Conservation (phyloP, 2,113 vertebrate genomes). For the Tapirus terrestris region DNA sequence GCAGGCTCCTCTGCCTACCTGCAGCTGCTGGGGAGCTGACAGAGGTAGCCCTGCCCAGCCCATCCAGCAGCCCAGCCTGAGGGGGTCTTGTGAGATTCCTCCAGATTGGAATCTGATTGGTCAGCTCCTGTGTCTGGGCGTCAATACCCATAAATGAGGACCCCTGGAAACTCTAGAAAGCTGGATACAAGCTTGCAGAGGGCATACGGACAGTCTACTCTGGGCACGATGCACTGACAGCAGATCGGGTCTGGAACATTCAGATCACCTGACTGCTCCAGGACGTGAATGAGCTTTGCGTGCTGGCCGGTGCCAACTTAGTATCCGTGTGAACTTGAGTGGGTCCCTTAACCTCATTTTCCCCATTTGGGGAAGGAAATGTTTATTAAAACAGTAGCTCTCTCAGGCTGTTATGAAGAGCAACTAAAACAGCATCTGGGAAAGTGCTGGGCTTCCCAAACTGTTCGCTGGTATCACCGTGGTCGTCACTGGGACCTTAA, state of each 20-base stretch:
- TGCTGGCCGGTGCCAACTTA: background rate
- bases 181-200: background rate
- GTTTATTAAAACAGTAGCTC: background rate
- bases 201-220: too few relatives aligned
- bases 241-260: background rate
- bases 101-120: background rate
- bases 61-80: background rate
- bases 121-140: background rate
- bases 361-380: background rate
- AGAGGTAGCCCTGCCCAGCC: background rate
- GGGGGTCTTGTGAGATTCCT: background rate
- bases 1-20: background rate
- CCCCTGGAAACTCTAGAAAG: background rate
- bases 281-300: fast-evolving
- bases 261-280: background rate
- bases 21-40: background rate
- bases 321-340: background rate
- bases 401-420: background rate
- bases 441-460: background rate
- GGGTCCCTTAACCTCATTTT: background rate
- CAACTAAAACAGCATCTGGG: background rate
- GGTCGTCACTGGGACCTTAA: background rate
- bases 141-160: background rate
- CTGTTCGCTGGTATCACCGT: background rate
- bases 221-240: fast-evolving